A percentile compares a stretch with the other conserved stretches of the same genome.
These are phyloP conservation scores for Passer domesticus DNA, from an alignment of 2,113 vertebrate species.

Conservation along the genomic window DNA sequence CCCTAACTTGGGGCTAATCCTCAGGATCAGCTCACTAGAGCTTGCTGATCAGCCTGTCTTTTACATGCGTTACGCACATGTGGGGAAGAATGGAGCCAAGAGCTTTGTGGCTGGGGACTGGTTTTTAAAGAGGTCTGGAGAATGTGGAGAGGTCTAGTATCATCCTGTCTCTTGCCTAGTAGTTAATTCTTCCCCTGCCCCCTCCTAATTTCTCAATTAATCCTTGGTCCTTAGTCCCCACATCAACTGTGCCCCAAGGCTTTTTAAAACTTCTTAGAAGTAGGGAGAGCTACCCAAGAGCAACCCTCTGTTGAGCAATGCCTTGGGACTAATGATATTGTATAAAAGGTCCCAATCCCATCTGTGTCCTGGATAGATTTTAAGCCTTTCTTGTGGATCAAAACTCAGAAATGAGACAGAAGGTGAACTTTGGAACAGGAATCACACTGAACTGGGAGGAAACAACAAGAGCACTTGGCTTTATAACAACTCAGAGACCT, in stretches of 20 bases:
- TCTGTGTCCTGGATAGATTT: background rate
- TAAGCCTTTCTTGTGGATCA: background rate
- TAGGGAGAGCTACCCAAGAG: background rate
- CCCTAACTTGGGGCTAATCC: background rate
- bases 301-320: background rate
- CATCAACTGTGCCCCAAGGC: background rate
- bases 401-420: background rate
- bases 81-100: background rate
- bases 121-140: constrained; percentile 17
- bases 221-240: background rate
- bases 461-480: background rate
- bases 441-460: background rate
- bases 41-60: background rate
- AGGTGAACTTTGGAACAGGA: background rate
- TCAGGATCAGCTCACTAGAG: background rate
- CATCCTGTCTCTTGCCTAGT: background rate
- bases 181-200: background rate
- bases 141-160: background rate
- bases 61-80: background rate
- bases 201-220: background rate
- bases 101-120: background rate
- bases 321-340: background rate
- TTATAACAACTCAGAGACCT: background rate
- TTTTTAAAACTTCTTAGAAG: background rate
- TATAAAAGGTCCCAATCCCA: background rate